Evolutionary conservation across 2,113 vertebrate species (phyloP), one percentile per base, ranked within the genome.

Genomic region (Vidua chalybeata): DNA sequence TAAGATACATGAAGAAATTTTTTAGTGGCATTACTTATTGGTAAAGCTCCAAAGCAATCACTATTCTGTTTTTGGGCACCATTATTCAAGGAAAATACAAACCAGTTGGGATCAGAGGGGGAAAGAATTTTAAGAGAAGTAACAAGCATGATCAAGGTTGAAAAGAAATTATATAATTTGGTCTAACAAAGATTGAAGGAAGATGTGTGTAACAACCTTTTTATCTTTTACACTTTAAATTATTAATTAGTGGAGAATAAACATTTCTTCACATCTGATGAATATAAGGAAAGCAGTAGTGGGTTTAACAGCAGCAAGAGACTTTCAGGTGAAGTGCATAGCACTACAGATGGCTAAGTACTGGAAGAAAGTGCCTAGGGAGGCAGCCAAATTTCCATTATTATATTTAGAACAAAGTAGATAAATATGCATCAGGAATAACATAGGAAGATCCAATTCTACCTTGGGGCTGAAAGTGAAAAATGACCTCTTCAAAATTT

Each of bases 381-480:
- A 90, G 26, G 64, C 26, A 84, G 51, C 7, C 52, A 43, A 59
- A 87, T 88, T 74, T 93, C 39, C 39, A n/a, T 81, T 77, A 62
- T 83, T 83, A 30, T 73, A 77, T 90, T 85, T 85, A 84, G 76
- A 92, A 86, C 37, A 77, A 90, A n/a, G 8, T 35, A 66, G 37
- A 77, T 55, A 95, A 74, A 81, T 45, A 86, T 26, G 45, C 24
- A 75, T 56, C 23, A 55, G 43, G 46, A 95, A 43, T 55, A 90
- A 67, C 21, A 73, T 1, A 58, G 45, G 41, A 88, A 88, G 30
- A 67, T 39, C 23, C 27, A 7, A 28, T 55, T 94, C 59, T 86
- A 39, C 56, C 45, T 62, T 51, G 33, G 24, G 39, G 35, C 43
- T 86, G 19, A 74, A 77, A 66, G 16, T 39, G 41, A 83, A 82